Percentiles rank a stretch among this genome's conserved stretches.
phyloP scores from a whole-genome alignment of 1,140 invertebrate genomes.

The Procambarus virginalis region DNA sequence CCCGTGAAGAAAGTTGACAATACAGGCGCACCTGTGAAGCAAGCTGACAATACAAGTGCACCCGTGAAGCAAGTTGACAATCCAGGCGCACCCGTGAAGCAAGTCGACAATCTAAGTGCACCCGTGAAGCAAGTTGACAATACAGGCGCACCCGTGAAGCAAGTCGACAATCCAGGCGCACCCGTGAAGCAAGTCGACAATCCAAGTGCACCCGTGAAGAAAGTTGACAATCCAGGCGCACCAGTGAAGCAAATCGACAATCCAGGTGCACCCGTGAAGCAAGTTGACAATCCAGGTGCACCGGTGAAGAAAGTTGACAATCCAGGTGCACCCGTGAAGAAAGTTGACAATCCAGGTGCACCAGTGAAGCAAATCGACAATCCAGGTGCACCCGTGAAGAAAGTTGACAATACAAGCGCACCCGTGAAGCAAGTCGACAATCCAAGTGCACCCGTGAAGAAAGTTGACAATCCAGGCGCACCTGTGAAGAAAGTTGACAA shows the following conservation, averaged over 20 bases:
- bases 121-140: not conserved
- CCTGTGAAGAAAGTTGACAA: not conserved
- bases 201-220: not conserved
- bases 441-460: not conserved
- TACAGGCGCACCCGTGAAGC: not conserved
- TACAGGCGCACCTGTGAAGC: not conserved
- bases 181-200: not conserved
- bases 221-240: too few relatives aligned
- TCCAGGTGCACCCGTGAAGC: conserved; percentile 8
- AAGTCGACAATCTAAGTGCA: not conserved
- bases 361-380: too few relatives aligned
- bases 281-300: not conserved
- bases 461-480: not conserved
- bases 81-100: not conserved
- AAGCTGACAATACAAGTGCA: not conserved
- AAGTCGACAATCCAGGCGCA: not conserved
- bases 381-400: not conserved
- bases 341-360: too few relatives aligned
- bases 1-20: too few relatives aligned
- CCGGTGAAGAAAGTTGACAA: not conserved
- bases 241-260: not conserved
- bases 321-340: too few relatives aligned
- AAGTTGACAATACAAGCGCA: not conserved
- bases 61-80: not conserved
- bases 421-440: not conserved